These are phyloP conservation scores for Esox lucius DNA, from an alignment of 2,797 vertebrate genomes.

Conservation along the genomic window DNA sequence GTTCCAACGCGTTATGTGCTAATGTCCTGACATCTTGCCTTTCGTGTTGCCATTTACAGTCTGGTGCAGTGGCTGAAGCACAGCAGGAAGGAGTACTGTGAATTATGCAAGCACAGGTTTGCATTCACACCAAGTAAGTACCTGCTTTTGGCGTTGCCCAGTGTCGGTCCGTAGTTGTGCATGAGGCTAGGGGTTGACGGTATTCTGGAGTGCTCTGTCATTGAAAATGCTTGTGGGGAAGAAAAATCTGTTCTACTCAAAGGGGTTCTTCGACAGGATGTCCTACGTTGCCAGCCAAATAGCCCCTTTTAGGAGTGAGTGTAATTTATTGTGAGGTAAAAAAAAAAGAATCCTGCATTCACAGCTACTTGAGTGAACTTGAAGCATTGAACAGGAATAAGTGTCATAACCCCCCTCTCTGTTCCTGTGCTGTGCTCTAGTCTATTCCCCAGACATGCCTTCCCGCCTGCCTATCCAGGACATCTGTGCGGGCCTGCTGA, in stretches of 20 bases:
- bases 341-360: neutral
- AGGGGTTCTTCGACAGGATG: neutral
- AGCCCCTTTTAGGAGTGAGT: neutral
- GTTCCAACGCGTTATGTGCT: neutral
- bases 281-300: neutral
- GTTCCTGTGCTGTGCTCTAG: slow-evolving; percentile 61
- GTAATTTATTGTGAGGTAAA: neutral
- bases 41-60: slow-evolving; percentile 78
- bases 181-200: neutral
- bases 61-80: slow-evolving; percentile 99
- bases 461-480: slow-evolving; percentile 98
- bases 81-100: slow-evolving; percentile 99
- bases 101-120: slow-evolving; percentile 99
- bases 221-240: neutral
- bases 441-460: slow-evolving; percentile 99
- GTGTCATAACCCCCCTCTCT: slow-evolving; percentile 9
- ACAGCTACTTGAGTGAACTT: neutral
- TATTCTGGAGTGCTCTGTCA: neutral
- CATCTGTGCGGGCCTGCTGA: slow-evolving; percentile 96
- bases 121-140: slow-evolving; percentile 99
- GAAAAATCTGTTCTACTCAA: neutral
- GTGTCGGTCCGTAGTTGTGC: neutral
- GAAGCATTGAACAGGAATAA: neutral
- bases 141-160: neutral
- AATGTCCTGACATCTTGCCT: neutral